Conservation (phyloP, 1,140 invertebrate species). For the Mylabris phalerata region DNA sequence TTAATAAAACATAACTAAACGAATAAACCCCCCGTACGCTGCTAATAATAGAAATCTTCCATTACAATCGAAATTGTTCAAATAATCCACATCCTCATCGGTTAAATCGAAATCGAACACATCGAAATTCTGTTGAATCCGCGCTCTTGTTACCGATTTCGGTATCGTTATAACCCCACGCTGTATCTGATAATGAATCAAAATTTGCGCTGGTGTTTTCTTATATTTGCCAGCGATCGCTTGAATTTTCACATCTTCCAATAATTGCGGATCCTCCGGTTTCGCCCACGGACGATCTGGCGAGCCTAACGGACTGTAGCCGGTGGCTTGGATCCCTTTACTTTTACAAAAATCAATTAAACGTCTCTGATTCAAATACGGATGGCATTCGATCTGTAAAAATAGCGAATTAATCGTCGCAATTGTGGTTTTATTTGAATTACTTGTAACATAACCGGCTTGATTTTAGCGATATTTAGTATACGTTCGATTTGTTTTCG, state of each 20-base stretch:
- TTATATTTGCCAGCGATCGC: conserved; percentile 52
- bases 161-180: conserved; percentile 51
- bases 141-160: conserved; percentile 51
- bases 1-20: background rate
- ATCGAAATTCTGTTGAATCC: conserved; percentile 50
- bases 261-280: conserved; percentile 54
- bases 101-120: conserved; percentile 50
- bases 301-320: conserved; percentile 69
- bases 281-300: conserved; percentile 55
- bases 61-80: conserved; percentile 35
- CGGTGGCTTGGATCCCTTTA: conserved; percentile 58
- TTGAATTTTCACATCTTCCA: conserved; percentile 53
- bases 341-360: conserved; percentile 60
- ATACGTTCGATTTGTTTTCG: conserved; percentile 64
- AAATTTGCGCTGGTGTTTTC: conserved; percentile 54
- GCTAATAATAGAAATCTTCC: conserved; percentile 44
- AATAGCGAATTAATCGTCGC: too few species aligned
- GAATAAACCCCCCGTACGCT: conserved; percentile 19
- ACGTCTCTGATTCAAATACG: conserved; percentile 65
- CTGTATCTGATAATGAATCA: conserved; percentile 48
- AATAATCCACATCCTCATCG: conserved; percentile 40
- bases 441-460: conserved; percentile 69
- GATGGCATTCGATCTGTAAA: conserved; percentile 65
- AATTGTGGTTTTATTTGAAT: background rate
- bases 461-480: conserved; percentile 56